A percentile compares a stretch with the other conserved stretches of the same genome.
Conservation (phyloP, 2,888 invertebrate genomes). For the Zootermopsis nevadensis region DNA sequence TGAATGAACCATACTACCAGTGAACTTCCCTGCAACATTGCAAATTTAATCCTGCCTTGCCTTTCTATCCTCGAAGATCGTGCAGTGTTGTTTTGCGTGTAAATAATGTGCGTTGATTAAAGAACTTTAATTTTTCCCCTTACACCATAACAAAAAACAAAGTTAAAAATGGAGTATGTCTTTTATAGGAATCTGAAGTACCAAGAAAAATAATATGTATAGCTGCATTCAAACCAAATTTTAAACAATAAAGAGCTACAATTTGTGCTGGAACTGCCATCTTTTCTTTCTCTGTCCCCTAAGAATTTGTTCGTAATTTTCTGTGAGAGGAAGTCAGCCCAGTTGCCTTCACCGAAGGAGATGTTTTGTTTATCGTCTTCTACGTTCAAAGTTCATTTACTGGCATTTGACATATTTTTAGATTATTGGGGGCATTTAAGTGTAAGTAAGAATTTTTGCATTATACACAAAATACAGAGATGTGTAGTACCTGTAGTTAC, state of each 20-base stretch:
- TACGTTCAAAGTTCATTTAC: no score
- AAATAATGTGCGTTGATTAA: conserved; percentile 51
- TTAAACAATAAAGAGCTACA: conserved; percentile 53
- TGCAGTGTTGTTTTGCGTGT: conserved; percentile 50
- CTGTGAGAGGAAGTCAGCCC: no score
- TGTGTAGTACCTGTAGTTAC: no score
- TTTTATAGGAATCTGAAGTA: conserved; percentile 53
- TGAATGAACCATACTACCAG: conserved; percentile 1
- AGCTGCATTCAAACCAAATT: conserved; percentile 53
- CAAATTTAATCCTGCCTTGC: conserved; percentile 39
- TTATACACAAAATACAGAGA: no score
- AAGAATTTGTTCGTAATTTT: background rate
- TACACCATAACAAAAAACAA: conserved; percentile 22
- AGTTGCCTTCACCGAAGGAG: no score
- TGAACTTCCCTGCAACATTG: conserved; percentile 35
- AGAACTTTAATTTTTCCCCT: conserved; percentile 46
- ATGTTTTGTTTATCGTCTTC: no score
- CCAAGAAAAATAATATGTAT: conserved; percentile 48
- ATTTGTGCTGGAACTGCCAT: conserved; percentile 51
- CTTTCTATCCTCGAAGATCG: conserved; percentile 38
- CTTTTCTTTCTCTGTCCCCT: background rate
- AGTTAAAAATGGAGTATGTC: conserved; percentile 49
- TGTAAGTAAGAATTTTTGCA: no score
- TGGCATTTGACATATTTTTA: no score
- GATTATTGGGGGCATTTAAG: no score